phyloP scores from a whole-genome alignment of 2,113 vertebrate species.

The Myocastor coypus region DNA sequence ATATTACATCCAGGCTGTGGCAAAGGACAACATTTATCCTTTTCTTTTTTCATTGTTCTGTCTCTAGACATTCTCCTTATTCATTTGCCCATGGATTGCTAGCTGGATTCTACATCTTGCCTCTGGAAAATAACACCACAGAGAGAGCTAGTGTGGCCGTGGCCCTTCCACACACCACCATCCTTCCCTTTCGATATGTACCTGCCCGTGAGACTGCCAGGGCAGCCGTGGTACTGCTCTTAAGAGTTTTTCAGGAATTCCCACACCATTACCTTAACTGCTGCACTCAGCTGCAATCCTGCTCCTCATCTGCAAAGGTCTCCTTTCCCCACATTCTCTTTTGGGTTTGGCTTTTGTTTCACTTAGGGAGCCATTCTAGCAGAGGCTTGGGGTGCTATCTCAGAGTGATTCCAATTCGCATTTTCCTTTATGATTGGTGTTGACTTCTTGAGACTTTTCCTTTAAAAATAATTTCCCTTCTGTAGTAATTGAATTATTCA shows the following conservation, averaged over 20 bases:
- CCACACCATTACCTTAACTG: not conserved
- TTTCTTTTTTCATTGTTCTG: not conserved
- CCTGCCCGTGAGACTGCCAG: not conserved
- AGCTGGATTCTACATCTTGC: not conserved
- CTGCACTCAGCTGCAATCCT: not conserved
- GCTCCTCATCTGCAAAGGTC: rapidly evolving
- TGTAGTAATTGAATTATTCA: not conserved
- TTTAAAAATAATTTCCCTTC: not conserved
- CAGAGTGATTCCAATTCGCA: not conserved
- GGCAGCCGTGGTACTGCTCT: not conserved
- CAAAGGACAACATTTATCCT: not conserved
- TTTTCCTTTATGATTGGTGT: not conserved
- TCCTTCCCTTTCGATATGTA: not conserved
- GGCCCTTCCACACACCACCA: not conserved
- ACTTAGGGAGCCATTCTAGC: not conserved
- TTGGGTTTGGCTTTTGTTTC: not conserved
- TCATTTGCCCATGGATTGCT: not conserved
- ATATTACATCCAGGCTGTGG: not conserved
- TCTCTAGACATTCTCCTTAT: not conserved
- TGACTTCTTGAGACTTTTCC: not conserved
- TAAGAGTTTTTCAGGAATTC: not conserved
- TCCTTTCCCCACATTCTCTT: not conserved
- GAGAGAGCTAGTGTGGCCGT: not conserved
- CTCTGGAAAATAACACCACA: not conserved
- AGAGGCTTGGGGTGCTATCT: not conserved